Conservation (phyloP, 2,888 invertebrate genomes). For the Lasioglossum oenotherae region DNA sequence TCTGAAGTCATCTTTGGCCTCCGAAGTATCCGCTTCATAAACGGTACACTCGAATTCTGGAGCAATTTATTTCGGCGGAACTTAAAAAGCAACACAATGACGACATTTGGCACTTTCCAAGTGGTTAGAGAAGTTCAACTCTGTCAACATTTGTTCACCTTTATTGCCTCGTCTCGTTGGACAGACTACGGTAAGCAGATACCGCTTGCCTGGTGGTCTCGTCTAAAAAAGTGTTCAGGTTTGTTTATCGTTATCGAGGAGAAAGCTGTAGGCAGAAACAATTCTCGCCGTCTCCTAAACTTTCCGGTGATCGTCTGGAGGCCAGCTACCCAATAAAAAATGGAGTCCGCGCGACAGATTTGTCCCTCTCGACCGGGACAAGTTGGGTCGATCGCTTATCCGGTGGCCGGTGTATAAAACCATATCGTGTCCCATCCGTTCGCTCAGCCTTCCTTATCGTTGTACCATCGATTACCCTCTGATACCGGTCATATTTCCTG, state of each 20-base stretch:
- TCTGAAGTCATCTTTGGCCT: neutral
- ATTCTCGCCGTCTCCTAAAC: neutral
- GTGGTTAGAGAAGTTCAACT: too few relatives aligned
- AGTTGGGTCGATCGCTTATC: conserved; percentile 24
- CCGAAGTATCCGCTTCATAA: neutral
- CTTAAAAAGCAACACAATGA: neutral
- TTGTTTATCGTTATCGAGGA: neutral
- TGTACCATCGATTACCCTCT: conserved; percentile 49
- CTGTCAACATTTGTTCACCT: neutral
- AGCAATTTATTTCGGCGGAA: neutral
- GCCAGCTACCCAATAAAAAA: neutral
- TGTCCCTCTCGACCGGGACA: conserved; percentile 25
- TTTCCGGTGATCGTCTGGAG: neutral
- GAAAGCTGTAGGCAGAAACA: neutral
- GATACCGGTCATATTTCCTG: conserved; percentile 49
- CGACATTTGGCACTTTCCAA: neutral
- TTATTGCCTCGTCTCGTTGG: neutral
- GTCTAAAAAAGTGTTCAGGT: neutral
- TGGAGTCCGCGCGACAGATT: conserved; percentile 40
- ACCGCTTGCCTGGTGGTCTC: neutral
- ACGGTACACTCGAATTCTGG: neutral
- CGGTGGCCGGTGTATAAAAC: neutral
- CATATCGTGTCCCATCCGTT: neutral
- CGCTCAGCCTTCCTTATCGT: conserved; percentile 30
- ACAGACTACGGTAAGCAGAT: neutral